Evolutionary conservation across 2,888 invertebrate genomes (phyloP).

Genomic region (Mythimna vitellina): DNA sequence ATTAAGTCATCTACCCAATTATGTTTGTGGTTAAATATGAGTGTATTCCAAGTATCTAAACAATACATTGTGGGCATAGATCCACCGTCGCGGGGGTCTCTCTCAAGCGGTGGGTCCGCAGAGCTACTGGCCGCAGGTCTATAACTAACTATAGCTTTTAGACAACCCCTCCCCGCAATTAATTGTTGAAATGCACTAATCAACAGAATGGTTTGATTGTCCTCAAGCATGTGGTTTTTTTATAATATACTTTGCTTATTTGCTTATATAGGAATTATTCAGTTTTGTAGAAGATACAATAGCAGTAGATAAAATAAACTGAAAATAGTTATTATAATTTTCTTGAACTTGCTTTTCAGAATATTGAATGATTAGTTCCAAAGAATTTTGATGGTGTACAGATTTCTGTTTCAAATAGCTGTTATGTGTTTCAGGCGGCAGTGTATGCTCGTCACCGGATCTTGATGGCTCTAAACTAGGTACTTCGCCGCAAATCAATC

Average conservation of each 20-base stretch:
- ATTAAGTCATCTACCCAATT: not conserved
- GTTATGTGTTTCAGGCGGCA: slow-evolving; percentile 90
- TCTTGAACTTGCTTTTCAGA: slow-evolving; percentile 43
- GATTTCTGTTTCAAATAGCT: slow-evolving; percentile 24
- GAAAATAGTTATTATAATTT: slow-evolving; percentile 36
- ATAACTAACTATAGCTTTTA: slow-evolving; percentile 84
- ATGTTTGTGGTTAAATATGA: slow-evolving; percentile 4
- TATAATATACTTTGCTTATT: slow-evolving; percentile 58
- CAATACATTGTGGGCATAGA: slow-evolving; percentile 82
- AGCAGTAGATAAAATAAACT: slow-evolving; percentile 46
- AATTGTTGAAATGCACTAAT: slow-evolving; percentile 70
- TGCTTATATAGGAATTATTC: slow-evolving; percentile 50
- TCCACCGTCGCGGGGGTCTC: slow-evolving; percentile 91
- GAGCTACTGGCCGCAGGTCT: slow-evolving; percentile 93
- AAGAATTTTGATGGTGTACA: not conserved
- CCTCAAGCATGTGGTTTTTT: slow-evolving; percentile 71
- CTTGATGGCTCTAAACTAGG: slow-evolving; percentile 93
- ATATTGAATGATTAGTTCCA: slow-evolving; percentile 25
- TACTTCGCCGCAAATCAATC: slow-evolving; percentile 96
- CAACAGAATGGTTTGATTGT: slow-evolving; percentile 67
- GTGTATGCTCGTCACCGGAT: slow-evolving; percentile 94
- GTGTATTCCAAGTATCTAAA: slow-evolving; percentile 53
- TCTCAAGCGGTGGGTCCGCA: slow-evolving; percentile 87
- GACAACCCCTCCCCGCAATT: slow-evolving; percentile 67
- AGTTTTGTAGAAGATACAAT: slow-evolving; percentile 46